A percentile compares a stretch with the other conserved stretches of the same genome.
Evolutionary conservation across 2,797 vertebrate species (phyloP).

Genomic region (Sciurus carolinensis): DNA sequence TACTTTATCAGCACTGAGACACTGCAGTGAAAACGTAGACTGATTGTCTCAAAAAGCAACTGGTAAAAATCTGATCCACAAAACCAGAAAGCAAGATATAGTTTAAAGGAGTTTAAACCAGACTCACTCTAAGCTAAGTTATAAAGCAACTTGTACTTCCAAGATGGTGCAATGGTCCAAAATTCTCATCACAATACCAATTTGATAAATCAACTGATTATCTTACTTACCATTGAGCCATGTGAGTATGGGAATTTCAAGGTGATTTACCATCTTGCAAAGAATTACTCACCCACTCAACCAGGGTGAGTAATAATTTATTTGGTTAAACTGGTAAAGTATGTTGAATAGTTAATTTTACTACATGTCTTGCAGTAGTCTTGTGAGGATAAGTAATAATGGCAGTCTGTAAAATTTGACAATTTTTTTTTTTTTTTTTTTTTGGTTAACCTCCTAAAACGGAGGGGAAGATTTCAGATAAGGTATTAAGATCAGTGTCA

Average conservation of each 20-base stretch:
- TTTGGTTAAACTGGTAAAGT: slow-evolving; percentile 63
- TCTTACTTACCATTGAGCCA: slow-evolving; percentile 34
- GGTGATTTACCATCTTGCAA: slow-evolving; percentile 64
- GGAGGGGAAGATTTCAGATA: not conserved
- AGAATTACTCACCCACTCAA: slow-evolving; percentile 67
- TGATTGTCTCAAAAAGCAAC: slow-evolving; percentile 37
- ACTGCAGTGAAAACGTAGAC: not conserved
- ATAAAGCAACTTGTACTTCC: not conserved
- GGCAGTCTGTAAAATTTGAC: not conserved
- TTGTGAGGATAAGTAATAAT: slow-evolving; percentile 49
- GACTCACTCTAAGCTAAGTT: not conserved
- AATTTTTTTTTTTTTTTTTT: not conserved
- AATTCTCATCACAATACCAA: not conserved
- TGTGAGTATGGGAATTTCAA: slow-evolving; percentile 59
- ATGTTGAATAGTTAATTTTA: slow-evolving; percentile 68
- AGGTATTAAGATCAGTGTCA: not conserved
- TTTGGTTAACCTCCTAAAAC: slow-evolving; percentile 6
- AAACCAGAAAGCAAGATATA: slow-evolving; percentile 41
- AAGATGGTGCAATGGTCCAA: not conserved
- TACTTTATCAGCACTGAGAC: slow-evolving; percentile 60
- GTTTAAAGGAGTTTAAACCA: not conserved
- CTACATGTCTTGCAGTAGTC: not conserved
- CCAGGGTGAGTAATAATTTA: slow-evolving; percentile 67
- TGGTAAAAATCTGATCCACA: slow-evolving; percentile 33
- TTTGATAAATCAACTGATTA: slow-evolving; percentile 30